phyloP scores from a whole-genome alignment of 2,113 vertebrate genomes.

The Dunckerocampus dactyliophorus region DNA sequence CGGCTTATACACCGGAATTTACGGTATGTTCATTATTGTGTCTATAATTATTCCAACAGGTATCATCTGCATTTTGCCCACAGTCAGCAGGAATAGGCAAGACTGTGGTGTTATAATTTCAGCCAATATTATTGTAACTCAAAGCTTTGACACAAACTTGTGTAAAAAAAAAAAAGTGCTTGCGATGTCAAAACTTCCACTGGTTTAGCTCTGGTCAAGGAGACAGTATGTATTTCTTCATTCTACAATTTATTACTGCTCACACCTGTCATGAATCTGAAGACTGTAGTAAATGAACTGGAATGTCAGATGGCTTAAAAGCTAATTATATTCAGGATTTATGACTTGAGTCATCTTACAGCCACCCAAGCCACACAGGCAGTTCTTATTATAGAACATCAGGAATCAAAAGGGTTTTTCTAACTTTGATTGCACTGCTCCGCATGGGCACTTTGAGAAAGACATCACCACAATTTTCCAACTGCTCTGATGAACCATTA shows the following conservation, averaged over 20 bases:
- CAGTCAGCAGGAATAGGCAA: constrained; percentile 13
- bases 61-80: not conserved
- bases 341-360: constrained; percentile 24
- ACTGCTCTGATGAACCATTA: constrained; percentile 14
- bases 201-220: constrained; percentile 10
- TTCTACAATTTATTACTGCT: constrained; percentile 37
- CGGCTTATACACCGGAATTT: too few species aligned
- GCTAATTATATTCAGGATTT: constrained; percentile 41
- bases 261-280: constrained; percentile 38
- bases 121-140: constrained; percentile 7
- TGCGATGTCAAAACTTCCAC: constrained; percentile 33
- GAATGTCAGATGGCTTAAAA: constrained; percentile 37
- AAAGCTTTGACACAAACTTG: constrained; percentile 7
- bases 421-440: not conserved
- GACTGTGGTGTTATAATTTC: constrained; percentile 23
- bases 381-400: constrained; percentile 7
- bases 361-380: constrained; percentile 1
- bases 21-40: too few species aligned
- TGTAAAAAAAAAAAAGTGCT: constrained; percentile 12
- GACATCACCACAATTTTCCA: constrained; percentile 28
- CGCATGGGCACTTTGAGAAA: constrained; percentile 2
- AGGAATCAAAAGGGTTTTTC: constrained; percentile 7
- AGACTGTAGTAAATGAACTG: constrained; percentile 15
- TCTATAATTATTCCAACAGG: too few species aligned
- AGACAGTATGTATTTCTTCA: constrained; percentile 14